Base-by-base conservation (phyloP, 1,140 invertebrate genomes). In the Philopotamus ludificatus region DNA sequence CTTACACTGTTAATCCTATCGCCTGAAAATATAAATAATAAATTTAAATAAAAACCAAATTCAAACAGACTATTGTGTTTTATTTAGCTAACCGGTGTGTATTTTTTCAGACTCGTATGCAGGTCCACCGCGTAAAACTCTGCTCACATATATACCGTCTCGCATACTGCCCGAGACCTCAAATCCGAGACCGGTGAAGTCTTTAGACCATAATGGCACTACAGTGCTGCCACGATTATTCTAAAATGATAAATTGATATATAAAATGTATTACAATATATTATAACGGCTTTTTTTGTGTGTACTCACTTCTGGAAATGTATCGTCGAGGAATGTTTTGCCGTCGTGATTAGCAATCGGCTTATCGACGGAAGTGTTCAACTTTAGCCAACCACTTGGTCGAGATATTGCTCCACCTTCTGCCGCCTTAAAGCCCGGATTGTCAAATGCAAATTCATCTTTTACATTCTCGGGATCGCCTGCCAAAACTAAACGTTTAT, bases 141-240 rank as follows among this genome's bases (percentile, higher is more conserved):
- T 91, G 74, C 92, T 93, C 22, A 95, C 86, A 73, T 87, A 92
- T 60, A 95, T 94, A 1, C 93, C 94, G 67, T 95, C 92, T 60
- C 89, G 80, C 84, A 94, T 93, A 71, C 92, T 94, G 2, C 93
- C 94, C 54, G 86, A 88, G 45, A 95, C 89, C 73, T 92, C 90
- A 77, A 95, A 91, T n/a, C 93, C 93, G 0, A 96, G 81, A 0
- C 94, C 93, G 1, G 92, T 93, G 79, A 95, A 94, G 77, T 95
- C 93, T 44, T 89, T 86, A 44, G 92, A 92, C 73, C 88, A 86
- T 49, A 95, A 79, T 61, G 87, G 85, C 4, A 94, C 91, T 20
- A 84, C 79, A 58, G 51, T 47, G 25, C 57, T 60, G 3, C n/a
- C 34, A 42, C 57, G 16, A 25, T 60, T 60, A 1, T 34, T 21